These are phyloP conservation scores for Nymphalis c-album DNA, from an alignment of 2,888 invertebrate species.

Conservation along the genomic window DNA sequence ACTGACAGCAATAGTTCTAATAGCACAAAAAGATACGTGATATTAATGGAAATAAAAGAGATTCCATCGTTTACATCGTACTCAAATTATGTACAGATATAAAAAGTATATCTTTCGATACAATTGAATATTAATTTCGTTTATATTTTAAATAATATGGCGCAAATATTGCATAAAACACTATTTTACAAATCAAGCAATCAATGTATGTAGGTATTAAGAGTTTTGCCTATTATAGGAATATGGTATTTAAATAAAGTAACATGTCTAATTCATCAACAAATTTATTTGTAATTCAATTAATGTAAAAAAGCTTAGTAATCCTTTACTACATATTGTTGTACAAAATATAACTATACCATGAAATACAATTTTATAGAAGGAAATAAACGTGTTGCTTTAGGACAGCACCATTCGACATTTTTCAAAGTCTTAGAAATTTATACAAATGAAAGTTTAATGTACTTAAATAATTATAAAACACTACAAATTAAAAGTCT, in stretches of 20 bases:
- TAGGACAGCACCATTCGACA: constrained; percentile 54
- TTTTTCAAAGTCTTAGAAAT: constrained; percentile 44
- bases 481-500: constrained; percentile 52
- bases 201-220: not conserved
- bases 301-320: constrained; percentile 18
- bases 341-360: constrained; percentile 34
- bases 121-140: constrained; percentile 18
- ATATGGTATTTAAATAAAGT: constrained; percentile 20
- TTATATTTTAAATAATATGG: constrained; percentile 16
- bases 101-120: constrained; percentile 66
- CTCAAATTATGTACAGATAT: constrained; percentile 73
- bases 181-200: constrained; percentile 6
- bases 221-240: constrained; percentile 13
- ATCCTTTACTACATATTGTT: constrained; percentile 22
- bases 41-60: constrained; percentile 75
- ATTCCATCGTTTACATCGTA: constrained; percentile 76
- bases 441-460: constrained; percentile 45
- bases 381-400: constrained; percentile 40
- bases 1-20: constrained; percentile 70
- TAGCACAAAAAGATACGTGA: constrained; percentile 71
- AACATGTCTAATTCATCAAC: constrained; percentile 19
- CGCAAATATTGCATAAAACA: constrained; percentile 16
- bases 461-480: constrained; percentile 46
- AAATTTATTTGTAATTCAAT: constrained; percentile 15
- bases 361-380: constrained; percentile 40